Evolutionary conservation across 1,140 invertebrate genomes (phyloP).

Genomic region (Plutomurus gul): DNA sequence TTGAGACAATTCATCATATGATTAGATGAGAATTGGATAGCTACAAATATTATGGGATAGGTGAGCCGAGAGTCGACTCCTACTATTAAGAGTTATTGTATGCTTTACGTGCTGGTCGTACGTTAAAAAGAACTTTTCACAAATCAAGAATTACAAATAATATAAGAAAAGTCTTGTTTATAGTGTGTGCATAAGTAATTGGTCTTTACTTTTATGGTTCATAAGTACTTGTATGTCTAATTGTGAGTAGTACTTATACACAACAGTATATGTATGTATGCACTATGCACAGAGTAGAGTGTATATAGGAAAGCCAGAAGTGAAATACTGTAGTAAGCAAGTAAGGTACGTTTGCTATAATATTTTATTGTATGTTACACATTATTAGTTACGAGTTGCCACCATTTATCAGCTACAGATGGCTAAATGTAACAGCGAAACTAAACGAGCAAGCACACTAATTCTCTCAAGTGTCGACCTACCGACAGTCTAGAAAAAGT

Average conservation of each 20-base stretch:
- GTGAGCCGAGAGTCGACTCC: constrained; percentile 3
- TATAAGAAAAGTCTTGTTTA: neutral
- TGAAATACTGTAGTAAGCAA: too few species aligned
- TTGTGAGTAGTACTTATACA: neutral
- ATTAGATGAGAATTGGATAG: constrained; percentile 31
- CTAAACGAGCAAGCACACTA: too few species aligned
- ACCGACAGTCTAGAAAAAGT: too few species aligned
- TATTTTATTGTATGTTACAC: too few species aligned
- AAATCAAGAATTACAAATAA: constrained; percentile 16
- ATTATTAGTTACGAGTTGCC: too few species aligned
- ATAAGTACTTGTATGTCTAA: neutral
- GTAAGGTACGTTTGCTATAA: too few species aligned
- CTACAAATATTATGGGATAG: constrained; percentile 8
- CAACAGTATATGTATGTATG: too few species aligned
- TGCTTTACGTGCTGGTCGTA: neutral
- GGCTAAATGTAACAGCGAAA: too few species aligned
- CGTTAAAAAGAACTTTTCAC: neutral
- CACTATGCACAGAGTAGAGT: too few species aligned
- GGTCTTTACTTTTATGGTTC: neutral
- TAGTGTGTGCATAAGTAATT: neutral
- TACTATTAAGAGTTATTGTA: constrained; percentile 6
- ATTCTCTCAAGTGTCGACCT: constrained; percentile 13
- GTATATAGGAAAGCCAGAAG: too few species aligned
- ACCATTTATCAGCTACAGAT: too few species aligned
- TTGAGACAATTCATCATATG: constrained; percentile 35